Evolutionary conservation across 2,797 vertebrate genomes (phyloP).

Genomic region (Notolepis coatsorum): DNA sequence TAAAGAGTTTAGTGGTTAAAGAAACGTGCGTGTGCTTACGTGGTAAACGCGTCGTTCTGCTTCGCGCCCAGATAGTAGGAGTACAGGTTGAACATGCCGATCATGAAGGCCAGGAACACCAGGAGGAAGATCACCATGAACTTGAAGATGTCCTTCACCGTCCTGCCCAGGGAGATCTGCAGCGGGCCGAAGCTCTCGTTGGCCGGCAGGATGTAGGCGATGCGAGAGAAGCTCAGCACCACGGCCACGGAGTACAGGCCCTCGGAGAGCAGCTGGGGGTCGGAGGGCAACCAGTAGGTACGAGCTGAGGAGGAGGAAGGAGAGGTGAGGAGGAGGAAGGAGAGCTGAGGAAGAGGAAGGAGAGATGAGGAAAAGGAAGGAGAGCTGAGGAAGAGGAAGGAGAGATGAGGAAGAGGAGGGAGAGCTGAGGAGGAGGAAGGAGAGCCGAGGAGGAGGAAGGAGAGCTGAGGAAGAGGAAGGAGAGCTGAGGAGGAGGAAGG

Average conservation of each 20-base stretch:
- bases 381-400: no score
- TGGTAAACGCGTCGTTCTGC: conserved; percentile 97
- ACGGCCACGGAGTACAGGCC: conserved; percentile 97
- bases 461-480: no score
- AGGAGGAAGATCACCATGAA: conserved; percentile 99
- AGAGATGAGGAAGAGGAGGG: no score
- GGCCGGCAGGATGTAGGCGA: conserved; percentile 97
- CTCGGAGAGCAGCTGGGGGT: conserved; percentile 97
- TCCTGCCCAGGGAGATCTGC: conserved; percentile 97
- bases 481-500: no score
- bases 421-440: no score
- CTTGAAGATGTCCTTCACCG: conserved; percentile 99
- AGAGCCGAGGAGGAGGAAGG: no score
- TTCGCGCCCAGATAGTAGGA: conserved; percentile 97
- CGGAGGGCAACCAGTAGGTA: conserved; percentile 92
- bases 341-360: no score
- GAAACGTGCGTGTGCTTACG: conserved; percentile 84
- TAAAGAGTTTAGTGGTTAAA: no score
- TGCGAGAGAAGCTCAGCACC: conserved; percentile 97
- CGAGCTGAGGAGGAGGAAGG: conserved; percentile 92
- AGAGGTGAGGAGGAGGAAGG: no score
- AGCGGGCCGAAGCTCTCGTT: conserved; percentile 99
- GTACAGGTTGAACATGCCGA: conserved; percentile 99
- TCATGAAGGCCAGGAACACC: conserved; percentile 99
- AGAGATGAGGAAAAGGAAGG: no score